Evolutionary conservation across 2,113 vertebrate genomes (phyloP).

Genomic region (Neopipo cinnamomea): DNA sequence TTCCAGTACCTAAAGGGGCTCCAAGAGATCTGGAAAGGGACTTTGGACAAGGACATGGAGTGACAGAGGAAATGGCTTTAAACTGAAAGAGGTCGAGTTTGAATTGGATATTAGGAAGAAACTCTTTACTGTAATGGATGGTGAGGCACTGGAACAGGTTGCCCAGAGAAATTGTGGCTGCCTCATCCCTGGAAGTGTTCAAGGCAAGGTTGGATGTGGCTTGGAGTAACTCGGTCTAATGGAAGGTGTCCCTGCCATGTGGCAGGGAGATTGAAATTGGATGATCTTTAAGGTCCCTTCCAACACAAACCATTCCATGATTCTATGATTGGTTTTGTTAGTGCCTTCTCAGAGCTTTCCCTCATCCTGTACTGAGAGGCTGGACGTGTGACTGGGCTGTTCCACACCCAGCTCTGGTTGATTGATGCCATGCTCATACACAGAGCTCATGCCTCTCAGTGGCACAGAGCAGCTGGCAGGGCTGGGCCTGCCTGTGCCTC

Average conservation of each 20-base stretch:
- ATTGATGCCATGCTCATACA: rapidly evolving
- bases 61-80: not conserved
- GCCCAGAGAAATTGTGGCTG: not conserved
- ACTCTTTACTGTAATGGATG: not conserved
- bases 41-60: not conserved
- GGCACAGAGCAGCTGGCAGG: not conserved
- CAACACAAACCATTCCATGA: not conserved
- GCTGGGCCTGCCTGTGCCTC: not conserved
- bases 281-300: not conserved
- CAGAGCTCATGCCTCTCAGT: not conserved
- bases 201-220: not conserved
- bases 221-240: not conserved
- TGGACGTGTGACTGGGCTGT: not conserved
- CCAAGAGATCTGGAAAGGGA: not conserved
- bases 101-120: not conserved
- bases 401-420: not conserved
- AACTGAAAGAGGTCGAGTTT: not conserved
- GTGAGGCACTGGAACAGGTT: not conserved
- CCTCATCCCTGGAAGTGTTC: not conserved
- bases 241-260: not conserved
- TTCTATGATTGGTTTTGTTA: not conserved
- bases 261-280: not conserved
- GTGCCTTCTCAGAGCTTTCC: not conserved
- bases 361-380: not conserved
- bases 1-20: not conserved